phyloP scores from a whole-genome alignment of 1,140 invertebrate genomes.

The Drosophila mauritiana region DNA sequence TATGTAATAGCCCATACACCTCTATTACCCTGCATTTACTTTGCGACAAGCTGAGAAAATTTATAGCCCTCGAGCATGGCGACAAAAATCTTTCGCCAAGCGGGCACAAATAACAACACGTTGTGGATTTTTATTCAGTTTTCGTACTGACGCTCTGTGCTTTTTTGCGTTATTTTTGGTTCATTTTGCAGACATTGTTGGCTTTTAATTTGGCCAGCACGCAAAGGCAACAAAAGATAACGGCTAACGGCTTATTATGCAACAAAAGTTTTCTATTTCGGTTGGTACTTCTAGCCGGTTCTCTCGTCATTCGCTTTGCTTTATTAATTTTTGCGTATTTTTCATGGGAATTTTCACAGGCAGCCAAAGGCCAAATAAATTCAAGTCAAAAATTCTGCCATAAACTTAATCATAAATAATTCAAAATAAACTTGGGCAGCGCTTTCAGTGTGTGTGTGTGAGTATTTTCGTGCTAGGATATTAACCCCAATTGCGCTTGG shows the following conservation, averaged over 20 bases:
- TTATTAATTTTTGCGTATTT: constrained; percentile 81
- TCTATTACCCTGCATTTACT: constrained; percentile 2
- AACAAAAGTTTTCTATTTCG: constrained; percentile 64
- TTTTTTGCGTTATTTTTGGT: constrained; percentile 62
- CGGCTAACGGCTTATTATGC: constrained; percentile 73
- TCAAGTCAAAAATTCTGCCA: constrained; percentile 78
- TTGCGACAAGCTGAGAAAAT: constrained; percentile 75
- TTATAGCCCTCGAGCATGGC: constrained; percentile 71
- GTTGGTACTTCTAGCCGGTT: constrained; percentile 51
- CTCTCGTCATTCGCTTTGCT: constrained; percentile 27
- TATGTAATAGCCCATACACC: constrained; percentile 1
- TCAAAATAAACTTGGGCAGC: constrained; percentile 62
- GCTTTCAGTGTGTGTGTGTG: constrained; percentile 15
- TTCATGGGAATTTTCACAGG: constrained; percentile 59
- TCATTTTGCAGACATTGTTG: constrained; percentile 80
- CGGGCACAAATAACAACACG: constrained; percentile 75
- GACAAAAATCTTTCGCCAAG: constrained; percentile 72
- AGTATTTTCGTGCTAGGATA: constrained; percentile 77
- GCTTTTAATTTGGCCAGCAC: constrained; percentile 78
- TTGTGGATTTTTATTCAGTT: constrained; percentile 50
- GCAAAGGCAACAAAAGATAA: constrained; percentile 66
- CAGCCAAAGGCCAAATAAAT: constrained; percentile 65
- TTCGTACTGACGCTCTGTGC: constrained; percentile 17
- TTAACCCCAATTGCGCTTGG: constrained; percentile 80
- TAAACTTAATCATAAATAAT: constrained; percentile 83